phyloP scores from a whole-genome alignment of 2,113 vertebrate species.

The Dipodomys merriami region DNA sequence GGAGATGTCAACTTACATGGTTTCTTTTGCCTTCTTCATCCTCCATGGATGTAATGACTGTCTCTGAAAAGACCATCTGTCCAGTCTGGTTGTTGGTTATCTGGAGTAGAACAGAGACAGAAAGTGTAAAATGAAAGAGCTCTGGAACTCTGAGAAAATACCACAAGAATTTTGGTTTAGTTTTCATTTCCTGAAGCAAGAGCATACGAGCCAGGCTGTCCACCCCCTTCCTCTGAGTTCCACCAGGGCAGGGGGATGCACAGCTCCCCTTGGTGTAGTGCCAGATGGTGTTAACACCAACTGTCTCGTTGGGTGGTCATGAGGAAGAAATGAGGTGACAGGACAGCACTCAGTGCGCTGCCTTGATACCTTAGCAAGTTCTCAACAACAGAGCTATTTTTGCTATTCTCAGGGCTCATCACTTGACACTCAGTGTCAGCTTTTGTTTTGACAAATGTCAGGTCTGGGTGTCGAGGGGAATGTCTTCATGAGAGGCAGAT shows the following conservation, averaged over 20 bases:
- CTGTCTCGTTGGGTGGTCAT: rapidly evolving
- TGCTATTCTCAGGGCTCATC: not conserved
- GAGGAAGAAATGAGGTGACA: not conserved
- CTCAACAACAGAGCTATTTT: not conserved
- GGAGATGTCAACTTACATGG: conserved; percentile 87
- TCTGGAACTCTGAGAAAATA: not conserved
- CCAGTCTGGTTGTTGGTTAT: conserved; percentile 89
- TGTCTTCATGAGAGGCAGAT: not conserved
- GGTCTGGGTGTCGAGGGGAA: not conserved
- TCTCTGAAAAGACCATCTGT: conserved; percentile 85
- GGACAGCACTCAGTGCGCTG: not conserved
- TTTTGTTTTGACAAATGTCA: not conserved
- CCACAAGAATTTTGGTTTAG: not conserved
- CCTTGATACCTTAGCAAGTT: not conserved
- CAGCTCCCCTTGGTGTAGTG: not conserved
- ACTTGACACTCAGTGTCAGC: not conserved
- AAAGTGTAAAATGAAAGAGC: not conserved
- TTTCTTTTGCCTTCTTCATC: conserved; percentile 87
- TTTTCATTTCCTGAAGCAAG: not conserved
- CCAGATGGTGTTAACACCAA: not conserved
- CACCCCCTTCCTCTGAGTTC: not conserved
- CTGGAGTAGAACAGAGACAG: conserved; percentile 78
- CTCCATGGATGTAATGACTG: conserved; percentile 83
- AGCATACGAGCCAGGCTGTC: not conserved
- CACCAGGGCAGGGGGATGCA: not conserved